Percentiles rank a stretch among this genome's conserved stretches.
Conservation (phyloP, 2,113 vertebrate species). For the Neomonachus schauinslandi region DNA sequence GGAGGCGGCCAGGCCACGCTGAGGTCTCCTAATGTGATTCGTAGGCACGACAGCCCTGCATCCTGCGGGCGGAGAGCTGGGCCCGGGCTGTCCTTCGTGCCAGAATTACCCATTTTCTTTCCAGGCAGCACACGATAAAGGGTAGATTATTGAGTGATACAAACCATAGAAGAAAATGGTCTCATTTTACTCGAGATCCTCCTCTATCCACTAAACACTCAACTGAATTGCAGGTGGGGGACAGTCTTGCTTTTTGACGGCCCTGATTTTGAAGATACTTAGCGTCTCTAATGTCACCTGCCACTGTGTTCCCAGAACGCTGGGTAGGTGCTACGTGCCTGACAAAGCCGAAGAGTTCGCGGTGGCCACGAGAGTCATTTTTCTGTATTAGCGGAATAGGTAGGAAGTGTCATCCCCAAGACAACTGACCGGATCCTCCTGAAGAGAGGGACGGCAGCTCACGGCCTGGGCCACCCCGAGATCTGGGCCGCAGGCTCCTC, state of each 20-base stretch:
- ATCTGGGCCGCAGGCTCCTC: background rate
- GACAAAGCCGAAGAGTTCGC: background rate
- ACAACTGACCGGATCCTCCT: fast-evolving
- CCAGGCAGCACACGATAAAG: background rate
- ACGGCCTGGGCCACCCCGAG: fast-evolving
- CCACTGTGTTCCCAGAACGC: fast-evolving
- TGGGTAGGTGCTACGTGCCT: background rate
- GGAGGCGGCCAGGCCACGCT: background rate
- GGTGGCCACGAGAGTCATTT: fast-evolving
- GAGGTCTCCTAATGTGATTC: background rate
- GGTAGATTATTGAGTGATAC: background rate
- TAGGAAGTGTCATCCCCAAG: background rate
- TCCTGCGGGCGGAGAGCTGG: background rate
- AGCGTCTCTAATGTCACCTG: background rate
- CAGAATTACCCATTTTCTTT: background rate
- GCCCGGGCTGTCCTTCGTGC: background rate
- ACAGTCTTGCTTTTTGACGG: background rate
- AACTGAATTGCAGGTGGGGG: background rate
- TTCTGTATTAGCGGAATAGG: background rate
- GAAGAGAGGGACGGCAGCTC: background rate
- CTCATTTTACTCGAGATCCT: background rate
- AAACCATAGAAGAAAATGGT: background rate
- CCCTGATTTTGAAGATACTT: background rate
- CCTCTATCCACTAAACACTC: background rate
- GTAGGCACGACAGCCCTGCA: background rate